Evolutionary conservation across 2,888 invertebrate species (phyloP).

Genomic region (Diachrysia chrysitis): DNA sequence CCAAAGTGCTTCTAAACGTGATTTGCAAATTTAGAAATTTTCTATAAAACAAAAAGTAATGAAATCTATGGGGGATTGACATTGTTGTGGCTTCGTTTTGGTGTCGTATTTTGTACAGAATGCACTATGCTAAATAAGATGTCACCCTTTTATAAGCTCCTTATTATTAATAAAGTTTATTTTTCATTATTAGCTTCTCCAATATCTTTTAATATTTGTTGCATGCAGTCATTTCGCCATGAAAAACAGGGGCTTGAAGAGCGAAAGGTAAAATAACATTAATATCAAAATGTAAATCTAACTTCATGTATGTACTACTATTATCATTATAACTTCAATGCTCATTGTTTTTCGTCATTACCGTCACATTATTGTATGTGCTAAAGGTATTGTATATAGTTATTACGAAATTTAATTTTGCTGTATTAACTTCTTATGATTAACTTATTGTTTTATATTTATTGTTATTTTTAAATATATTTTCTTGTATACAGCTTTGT

Average conservation of each 20-base stretch:
- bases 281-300: conserved; percentile 34
- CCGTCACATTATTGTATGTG: background rate
- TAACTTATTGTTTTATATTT: no score
- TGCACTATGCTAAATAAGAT: background rate
- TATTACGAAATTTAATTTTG: no score
- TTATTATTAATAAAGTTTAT: background rate
- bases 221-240: conserved; percentile 84
- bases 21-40: no score
- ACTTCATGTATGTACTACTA: conserved; percentile 23
- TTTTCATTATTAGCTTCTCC: conserved; percentile 28
- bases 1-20: no score
- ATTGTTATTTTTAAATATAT: no score
- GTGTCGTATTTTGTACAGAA: no score
- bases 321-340: conserved; percentile 22
- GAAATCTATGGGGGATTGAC: no score
- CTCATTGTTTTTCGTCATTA: conserved; percentile 21
- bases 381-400: no score
- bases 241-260: conserved; percentile 75
- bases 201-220: conserved; percentile 63
- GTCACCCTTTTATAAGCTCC: background rate
- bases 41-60: no score
- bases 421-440: no score
- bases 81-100: no score
- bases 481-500: no score
- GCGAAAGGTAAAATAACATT: conserved; percentile 74